Percentiles rank a stretch among this genome's conserved stretches.
These are phyloP conservation scores for Agonopterix alstromeriana DNA, from an alignment of 2,888 invertebrate species.

Conservation along the genomic window DNA sequence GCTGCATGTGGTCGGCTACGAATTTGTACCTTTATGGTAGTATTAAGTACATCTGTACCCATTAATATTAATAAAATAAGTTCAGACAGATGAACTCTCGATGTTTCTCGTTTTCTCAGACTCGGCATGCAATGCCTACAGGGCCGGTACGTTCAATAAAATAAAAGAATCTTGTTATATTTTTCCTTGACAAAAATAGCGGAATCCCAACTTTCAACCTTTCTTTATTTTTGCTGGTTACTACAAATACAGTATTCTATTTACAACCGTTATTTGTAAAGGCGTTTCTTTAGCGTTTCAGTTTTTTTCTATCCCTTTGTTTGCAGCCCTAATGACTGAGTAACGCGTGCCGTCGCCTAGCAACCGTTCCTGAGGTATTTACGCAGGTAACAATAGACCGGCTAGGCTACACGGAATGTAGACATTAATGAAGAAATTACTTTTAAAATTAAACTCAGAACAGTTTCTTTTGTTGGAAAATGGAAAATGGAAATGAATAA, in stretches of 20 bases:
- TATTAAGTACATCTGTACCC: no score
- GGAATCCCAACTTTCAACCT: not conserved
- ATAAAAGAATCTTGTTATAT: no score
- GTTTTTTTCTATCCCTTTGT: constrained; percentile 17
- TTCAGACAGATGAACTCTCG: no score
- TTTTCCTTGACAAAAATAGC: no score
- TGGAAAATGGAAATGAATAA: not conserved
- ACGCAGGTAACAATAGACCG: constrained; percentile 1
- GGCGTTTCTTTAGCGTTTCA: not conserved
- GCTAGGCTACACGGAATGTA: constrained; percentile 7
- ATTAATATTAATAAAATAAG: no score
- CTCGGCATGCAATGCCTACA: no score
- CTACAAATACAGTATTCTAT: not conserved
- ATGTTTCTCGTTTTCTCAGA: no score
- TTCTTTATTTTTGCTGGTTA: not conserved
- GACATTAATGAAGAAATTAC: constrained; percentile 12
- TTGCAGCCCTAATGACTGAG: constrained; percentile 31
- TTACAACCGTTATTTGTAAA: not conserved
- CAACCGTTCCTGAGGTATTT: constrained; percentile 1
- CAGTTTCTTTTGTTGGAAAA: not conserved
- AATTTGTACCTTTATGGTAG: no score
- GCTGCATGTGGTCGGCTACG: no score
- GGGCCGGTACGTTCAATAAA: no score
- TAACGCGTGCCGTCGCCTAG: constrained; percentile 18
- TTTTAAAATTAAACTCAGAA: not conserved